Conservation (phyloP, 2,113 vertebrate genomes). For the Pterophyllum scalare region DNA sequence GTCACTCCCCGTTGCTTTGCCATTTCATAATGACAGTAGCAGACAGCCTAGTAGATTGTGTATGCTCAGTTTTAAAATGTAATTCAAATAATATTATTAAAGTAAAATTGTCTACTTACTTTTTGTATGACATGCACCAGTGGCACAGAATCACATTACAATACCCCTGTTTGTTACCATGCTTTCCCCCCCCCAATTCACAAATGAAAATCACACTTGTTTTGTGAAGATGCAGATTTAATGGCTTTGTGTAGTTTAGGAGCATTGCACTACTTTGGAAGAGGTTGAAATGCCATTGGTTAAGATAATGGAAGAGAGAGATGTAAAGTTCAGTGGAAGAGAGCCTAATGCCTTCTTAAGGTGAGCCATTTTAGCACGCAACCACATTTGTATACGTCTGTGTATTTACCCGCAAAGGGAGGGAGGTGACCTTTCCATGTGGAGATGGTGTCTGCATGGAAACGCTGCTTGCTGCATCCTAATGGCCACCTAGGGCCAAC, state of each 20-base stretch:
- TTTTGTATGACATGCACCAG: background rate
- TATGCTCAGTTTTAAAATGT: constrained; percentile 5
- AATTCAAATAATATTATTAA: background rate
- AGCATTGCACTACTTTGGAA: constrained; percentile 53
- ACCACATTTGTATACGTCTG: constrained; percentile 82
- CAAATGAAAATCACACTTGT: constrained; percentile 18
- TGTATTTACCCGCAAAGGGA: constrained; percentile 82
- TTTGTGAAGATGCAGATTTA: constrained; percentile 34
- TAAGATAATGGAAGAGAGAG: constrained; percentile 71
- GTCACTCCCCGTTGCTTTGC: constrained; percentile 43
- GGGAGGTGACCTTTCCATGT: constrained; percentile 84
- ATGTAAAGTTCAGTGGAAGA: constrained; percentile 76
- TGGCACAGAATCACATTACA: background rate
- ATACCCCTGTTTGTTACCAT: background rate
- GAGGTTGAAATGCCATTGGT: constrained; percentile 74
- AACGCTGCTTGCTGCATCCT: constrained; percentile 80
- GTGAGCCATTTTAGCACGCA: constrained; percentile 80
- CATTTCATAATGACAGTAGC: constrained; percentile 35
- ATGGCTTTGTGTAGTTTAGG: constrained; percentile 49
- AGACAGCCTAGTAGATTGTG: constrained; percentile 35
- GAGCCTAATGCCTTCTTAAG: constrained; percentile 83
- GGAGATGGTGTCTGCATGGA: constrained; percentile 82
- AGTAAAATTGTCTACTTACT: background rate
- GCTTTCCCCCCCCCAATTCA: background rate
- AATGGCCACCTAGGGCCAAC: constrained; percentile 83